Base-by-base conservation (phyloP, 2,888 invertebrate genomes). In the Hemaris fuciformis region DNA sequence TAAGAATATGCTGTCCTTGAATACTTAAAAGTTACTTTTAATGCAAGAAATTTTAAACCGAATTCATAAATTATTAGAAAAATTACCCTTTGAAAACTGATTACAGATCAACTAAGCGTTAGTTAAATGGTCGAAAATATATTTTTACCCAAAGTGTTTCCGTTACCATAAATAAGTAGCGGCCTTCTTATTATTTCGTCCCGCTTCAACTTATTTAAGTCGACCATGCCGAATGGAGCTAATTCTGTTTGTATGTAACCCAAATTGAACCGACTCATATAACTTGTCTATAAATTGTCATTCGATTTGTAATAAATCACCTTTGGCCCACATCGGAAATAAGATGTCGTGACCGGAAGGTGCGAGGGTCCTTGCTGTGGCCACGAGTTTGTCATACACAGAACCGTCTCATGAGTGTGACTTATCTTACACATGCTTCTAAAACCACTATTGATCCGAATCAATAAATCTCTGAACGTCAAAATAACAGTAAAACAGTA, bases 271-370 rank as follows among this genome's bases (percentile, higher is more conserved):
- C 57, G 34, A 45, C 45, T 22, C 66, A 46, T 53, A 63, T 66
- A 71, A 68, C 66, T 65, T 66, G 74, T 73, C 70, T 68, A 70
- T 70, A 76, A 71, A 70, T 70, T 73, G 65, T 74, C 45, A 65
- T 57, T 64, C 69, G 61, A 72, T 71, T 74, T 70, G 71, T 73
- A 75, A 75, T 79, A 80, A 74, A 77, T 74, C 60, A 67, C 68
- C 63, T 20, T 65, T 64, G 74, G 70, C 69, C 65, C 48, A 65
- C 62, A 71, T 77, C 80, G 83, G 83, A 81, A 83, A 82, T 80
- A 72, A 78, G 77, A 73, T 67, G 70, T 80, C 83, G 81, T 84
- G 84, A 82, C 85, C 85, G 85, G 85, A 85, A 85, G 77, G 72
- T 65, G 63, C 43, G 34, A 60, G 63, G 74, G 80, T 80, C 79